Evolutionary conservation across 2,888 invertebrate genomes (phyloP).

Genomic region (Cyclophora albipunctata): DNA sequence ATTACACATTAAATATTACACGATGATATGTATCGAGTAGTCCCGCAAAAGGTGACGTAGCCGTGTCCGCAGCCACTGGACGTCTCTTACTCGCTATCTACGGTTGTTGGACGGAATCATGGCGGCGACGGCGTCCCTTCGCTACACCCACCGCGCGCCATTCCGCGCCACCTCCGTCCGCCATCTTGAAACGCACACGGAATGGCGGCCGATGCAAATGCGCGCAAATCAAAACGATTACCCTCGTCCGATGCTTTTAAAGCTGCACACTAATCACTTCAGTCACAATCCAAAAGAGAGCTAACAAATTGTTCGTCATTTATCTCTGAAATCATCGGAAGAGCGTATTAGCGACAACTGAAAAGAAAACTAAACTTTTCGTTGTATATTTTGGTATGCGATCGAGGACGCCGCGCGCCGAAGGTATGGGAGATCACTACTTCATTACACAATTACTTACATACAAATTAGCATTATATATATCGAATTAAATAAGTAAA

Average conservation of each 20-base stretch:
- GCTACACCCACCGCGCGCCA: constrained; percentile 20
- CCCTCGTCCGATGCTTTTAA: constrained; percentile 28
- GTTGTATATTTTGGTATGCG: constrained; percentile 57
- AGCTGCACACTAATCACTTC: constrained; percentile 8
- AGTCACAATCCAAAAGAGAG: constrained; percentile 34
- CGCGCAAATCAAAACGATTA: constrained; percentile 34
- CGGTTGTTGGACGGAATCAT: constrained; percentile 76
- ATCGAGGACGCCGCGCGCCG: constrained; percentile 56
- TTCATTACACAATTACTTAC: constrained; percentile 70
- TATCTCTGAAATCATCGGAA: constrained; percentile 29
- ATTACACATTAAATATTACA: constrained; percentile 77
- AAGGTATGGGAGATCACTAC: constrained; percentile 73
- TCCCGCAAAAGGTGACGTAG: constrained; percentile 77
- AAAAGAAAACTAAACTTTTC: constrained; percentile 62
- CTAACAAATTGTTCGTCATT: constrained; percentile 27
- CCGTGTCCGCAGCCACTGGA: constrained; percentile 75
- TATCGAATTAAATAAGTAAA: constrained; percentile 71
- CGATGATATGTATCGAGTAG: constrained; percentile 84
- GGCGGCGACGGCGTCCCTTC: constrained; percentile 58
- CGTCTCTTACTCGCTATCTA: constrained; percentile 76
- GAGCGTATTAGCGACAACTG: constrained; percentile 33
- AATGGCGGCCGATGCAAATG: constrained; percentile 26
- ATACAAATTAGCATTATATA: constrained; percentile 64
- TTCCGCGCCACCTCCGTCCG: constrained; percentile 12
- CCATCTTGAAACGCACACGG: constrained; percentile 12